Evolutionary conservation across 2,113 vertebrate species (phyloP), one percentile per base, ranked within the genome.

Genomic region (Emberiza fucata): DNA sequence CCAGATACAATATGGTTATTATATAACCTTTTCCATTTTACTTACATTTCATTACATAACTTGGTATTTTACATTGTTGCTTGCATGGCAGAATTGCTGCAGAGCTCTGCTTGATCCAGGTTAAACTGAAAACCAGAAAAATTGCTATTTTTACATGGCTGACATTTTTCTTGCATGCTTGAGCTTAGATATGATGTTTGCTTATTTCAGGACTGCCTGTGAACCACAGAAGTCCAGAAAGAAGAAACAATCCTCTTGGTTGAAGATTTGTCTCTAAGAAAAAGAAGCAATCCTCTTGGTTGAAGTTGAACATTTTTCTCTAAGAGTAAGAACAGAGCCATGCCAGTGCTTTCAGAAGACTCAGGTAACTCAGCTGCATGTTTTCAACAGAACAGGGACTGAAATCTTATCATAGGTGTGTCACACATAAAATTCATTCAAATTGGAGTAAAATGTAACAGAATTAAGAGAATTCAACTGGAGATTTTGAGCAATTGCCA

Each of bases 291-390:
- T 40, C 2, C 4, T 66, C 29, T 44, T 54, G 78, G 33, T 45
- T 89, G 37, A 20, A 79, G 21, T 25, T 69, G 86, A 82, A 29
- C 51, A 4, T 87, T 86, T 60, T 44, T 50, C 60, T 61, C 28
- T 9, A 9, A 56, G 53, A 51, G 72, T 72, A 87, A 79, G 47
- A 90, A 71, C 95, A 95, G 68, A 98, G 97, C 96, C 97, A 99
- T 99, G 99, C 98, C 99, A 14, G 98, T 99, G 81, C 96, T 99
- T 63, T 99, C 99, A 0, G 98, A 98, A 88, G 98, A 97, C 96
- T 98, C 98, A 77, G 99, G 99, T 99, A 97, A 97, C 86, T 79
- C 16, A 50, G 4, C 29, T 80, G n/a, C 68, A 23, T 23, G 31
- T 25, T 91, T 75, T 64, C 37, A 25, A 14, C 47, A 81, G 40